Base-by-base conservation (phyloP, 2,888 invertebrate genomes). In the Antitype chi region DNA sequence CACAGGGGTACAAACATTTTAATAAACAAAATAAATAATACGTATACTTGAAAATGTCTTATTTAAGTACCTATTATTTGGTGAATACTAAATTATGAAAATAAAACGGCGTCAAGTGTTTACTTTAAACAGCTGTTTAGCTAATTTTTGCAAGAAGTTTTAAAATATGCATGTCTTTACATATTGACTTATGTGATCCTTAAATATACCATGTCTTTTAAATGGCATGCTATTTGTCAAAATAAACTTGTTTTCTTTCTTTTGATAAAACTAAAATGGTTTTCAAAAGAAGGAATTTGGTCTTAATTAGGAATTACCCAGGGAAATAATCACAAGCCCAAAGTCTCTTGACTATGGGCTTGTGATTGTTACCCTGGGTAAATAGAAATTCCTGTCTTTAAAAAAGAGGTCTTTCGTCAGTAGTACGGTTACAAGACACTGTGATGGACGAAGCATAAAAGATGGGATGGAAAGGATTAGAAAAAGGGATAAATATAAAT, bases 111-210 rank as follows among this genome's bases (percentile, higher is more conserved):
- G 59, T 38, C 11, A 63, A 71, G 55, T 69, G 70, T 76, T 82
- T 82, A 55, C 43, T 70, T 59, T 55, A 57, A 32, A 43, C 62
- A 63, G 38, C 57, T 70, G 70, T 68, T 81, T 66, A 66, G 38
- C 28, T 9, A 74, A 6, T 60, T 53, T 84, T 67, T 60, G 69
- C 66, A 62, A 59, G 69, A 74, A 28, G 38, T 53, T 70, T 69
- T 78, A 55, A 84, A 81, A 74, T 84, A 74, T 84, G 62, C 70
- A 59, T 66, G 75, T 70, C 23, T 84, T 74, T 81, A 78, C 49
- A 70, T 80, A 80, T 80, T 80, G 49, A 55, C 55, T 11, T 70
- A 66, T 11, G 25, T 68, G 63, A 63, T 80, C 55, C 59, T 78
- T 82, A 47, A 69, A 77, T 69, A 53, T 38, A 43, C 47, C 25